Conservation (phyloP, 2,113 vertebrate genomes). For the Sapajus apella region DNA sequence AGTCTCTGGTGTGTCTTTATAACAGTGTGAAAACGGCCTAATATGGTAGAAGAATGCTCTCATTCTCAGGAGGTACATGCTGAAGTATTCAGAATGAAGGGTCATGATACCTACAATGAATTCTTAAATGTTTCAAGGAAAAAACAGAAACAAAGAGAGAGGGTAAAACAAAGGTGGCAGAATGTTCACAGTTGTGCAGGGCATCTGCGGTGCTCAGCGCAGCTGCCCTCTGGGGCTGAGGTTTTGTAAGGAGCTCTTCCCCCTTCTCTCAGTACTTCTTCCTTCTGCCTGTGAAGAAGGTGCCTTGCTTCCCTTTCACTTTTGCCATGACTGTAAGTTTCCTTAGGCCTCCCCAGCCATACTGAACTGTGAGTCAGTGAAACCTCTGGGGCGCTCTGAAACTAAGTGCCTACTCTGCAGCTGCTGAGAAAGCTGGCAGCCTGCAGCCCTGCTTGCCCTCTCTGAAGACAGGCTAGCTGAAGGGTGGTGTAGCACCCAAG, state of each 20-base stretch:
- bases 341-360: too few relatives aligned
- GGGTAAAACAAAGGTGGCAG: not conserved
- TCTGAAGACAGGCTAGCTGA: not conserved
- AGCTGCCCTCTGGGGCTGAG: not conserved
- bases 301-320: too few relatives aligned
- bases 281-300: too few relatives aligned
- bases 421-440: not conserved
- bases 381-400: too few relatives aligned
- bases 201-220: accelerated
- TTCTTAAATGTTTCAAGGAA: not conserved
- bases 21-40: too few relatives aligned
- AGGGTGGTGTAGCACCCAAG: not conserved
- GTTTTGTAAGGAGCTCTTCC: too few relatives aligned
- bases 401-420: not conserved
- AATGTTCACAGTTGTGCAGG: not conserved
- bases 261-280: too few relatives aligned
- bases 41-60: not conserved
- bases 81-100: not conserved
- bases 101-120: not conserved
- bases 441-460: not conserved
- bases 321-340: too few relatives aligned
- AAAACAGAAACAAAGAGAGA: not conserved
- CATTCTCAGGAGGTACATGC: not conserved
- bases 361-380: too few relatives aligned
- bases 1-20: too few relatives aligned